Evolutionary conservation across 2,113 vertebrate species (phyloP).

Genomic region (Myxocyprinus asiaticus): DNA sequence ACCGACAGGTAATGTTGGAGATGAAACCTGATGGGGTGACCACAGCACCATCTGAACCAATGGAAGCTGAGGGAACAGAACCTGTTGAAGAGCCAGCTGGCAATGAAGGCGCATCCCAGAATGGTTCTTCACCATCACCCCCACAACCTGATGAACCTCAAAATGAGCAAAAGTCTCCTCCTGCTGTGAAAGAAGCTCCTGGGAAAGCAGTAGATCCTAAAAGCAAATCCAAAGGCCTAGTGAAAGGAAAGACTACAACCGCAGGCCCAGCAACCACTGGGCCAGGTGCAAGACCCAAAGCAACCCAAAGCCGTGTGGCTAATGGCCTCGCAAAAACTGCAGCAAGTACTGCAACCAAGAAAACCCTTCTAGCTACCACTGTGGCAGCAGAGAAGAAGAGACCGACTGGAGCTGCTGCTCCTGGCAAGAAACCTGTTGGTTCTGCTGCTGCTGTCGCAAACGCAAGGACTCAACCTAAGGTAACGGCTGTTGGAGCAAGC

Average conservation of each 20-base stretch:
- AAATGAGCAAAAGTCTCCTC: constrained; percentile 36
- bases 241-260: constrained; percentile 44
- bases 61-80: constrained; percentile 51
- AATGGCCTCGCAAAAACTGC: constrained; percentile 56
- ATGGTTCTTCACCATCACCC: constrained; percentile 25
- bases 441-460: constrained; percentile 19
- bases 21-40: constrained; percentile 79
- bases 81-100: constrained; percentile 29
- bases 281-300: constrained; percentile 46
- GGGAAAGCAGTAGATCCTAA: constrained; percentile 56
- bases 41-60: constrained; percentile 69
- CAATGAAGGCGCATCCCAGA: constrained; percentile 46
- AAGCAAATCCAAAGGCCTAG: constrained; percentile 56
- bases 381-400: constrained; percentile 34
- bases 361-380: constrained; percentile 13
- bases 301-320: constrained; percentile 41
- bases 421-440: constrained; percentile 57
- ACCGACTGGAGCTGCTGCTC: constrained; percentile 20
- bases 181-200: constrained; percentile 49
- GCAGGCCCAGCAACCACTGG: constrained; percentile 32
- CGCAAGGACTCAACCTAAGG: constrained; percentile 55
- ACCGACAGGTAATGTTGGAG: constrained; percentile 35
- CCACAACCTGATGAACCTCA: constrained; percentile 49
- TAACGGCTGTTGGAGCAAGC: constrained; percentile 53
- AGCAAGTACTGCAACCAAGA: constrained; percentile 50